Evolutionary conservation across 2,113 vertebrate species (phyloP).

Genomic region (Nyctibius bracteatus): DNA sequence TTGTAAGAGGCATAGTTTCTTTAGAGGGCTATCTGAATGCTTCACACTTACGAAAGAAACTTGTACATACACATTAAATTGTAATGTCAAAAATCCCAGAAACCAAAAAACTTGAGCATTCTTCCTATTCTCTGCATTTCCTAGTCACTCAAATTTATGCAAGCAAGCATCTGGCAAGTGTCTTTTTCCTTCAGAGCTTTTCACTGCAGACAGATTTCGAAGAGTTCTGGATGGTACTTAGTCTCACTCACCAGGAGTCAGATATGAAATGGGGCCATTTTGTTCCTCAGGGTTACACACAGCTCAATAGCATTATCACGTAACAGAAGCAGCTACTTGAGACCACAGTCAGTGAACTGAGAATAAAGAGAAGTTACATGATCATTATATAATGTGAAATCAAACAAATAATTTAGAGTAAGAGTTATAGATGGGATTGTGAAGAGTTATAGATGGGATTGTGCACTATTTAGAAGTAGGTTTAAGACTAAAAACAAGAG

Average conservation of each 20-base stretch:
- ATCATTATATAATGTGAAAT: neutral
- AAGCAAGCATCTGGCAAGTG: neutral
- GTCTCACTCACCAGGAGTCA: neutral
- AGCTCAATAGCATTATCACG: neutral
- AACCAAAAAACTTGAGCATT: neutral
- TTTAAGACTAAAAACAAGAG: neutral
- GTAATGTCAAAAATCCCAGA: neutral
- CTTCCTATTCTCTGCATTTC: neutral
- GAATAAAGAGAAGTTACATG: constrained; percentile 8
- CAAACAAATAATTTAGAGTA: neutral
- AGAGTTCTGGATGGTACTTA: neutral
- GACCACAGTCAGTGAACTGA: neutral
- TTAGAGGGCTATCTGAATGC: neutral
- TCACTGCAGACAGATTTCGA: neutral
- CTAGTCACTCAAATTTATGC: neutral
- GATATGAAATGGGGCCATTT: neutral
- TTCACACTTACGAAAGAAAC: neutral
- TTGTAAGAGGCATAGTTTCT: neutral
- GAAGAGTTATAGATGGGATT: neutral
- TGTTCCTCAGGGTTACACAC: neutral
- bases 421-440: neutral
- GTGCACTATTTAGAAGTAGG: neutral
- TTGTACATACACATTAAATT: neutral
- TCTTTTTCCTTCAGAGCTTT: neutral
- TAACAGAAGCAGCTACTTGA: constrained; percentile 33